Evolutionary conservation across 2,113 vertebrate genomes (phyloP), one percentile per base, ranked within the genome.

Genomic region (Istiophorus platypterus): DNA sequence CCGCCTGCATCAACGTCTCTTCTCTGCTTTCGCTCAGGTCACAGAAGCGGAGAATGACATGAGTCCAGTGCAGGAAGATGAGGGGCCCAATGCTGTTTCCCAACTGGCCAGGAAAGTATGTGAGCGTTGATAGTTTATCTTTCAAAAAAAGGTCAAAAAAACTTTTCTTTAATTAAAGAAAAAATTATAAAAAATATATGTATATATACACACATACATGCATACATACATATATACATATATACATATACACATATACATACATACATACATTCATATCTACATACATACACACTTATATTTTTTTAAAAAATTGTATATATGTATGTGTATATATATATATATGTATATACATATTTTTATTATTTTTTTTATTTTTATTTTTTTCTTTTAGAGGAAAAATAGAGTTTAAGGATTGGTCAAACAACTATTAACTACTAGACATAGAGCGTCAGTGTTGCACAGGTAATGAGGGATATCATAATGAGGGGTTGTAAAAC

Each of bases 81-180:
- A 95, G 52, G 93, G 89, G 1, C 91, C 93, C 24, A 95, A 76
- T 29, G 76, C 92, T 1, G 92, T 96, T 12, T 90, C 93, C n/a
- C 94, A 95, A 61, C 47, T 96, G 85, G 94, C 95, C 72, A 95
- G 84, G 78, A 95, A 91, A 85, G 95, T 95, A 92, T 59, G 92
- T 78, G 18, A 47, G 59, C 10, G 11, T 0, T 41, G 39, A 62
- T 27, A 45, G 22, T 41, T 31, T 14, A 45, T 64, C 13, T 22
- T 2, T 1, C 2, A 49, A n/a, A 37, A 24, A 27, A 1, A 39
- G n/a, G n/a, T n/a, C n/a, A n/a, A n/a, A n/a, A n/a, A n/a, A n/a
- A n/a, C n/a, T n/a, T n/a, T n/a, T n/a, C n/a, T n/a, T n/a, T n/a
- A n/a, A n/a, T n/a, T n/a, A n/a, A n/a, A n/a, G n/a, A n/a, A n/a